Percentiles rank a stretch among this genome's conserved stretches.
These are phyloP conservation scores for Centropus bengalensis DNA, from an alignment of 2,113 vertebrate genomes.

Conservation along the genomic window DNA sequence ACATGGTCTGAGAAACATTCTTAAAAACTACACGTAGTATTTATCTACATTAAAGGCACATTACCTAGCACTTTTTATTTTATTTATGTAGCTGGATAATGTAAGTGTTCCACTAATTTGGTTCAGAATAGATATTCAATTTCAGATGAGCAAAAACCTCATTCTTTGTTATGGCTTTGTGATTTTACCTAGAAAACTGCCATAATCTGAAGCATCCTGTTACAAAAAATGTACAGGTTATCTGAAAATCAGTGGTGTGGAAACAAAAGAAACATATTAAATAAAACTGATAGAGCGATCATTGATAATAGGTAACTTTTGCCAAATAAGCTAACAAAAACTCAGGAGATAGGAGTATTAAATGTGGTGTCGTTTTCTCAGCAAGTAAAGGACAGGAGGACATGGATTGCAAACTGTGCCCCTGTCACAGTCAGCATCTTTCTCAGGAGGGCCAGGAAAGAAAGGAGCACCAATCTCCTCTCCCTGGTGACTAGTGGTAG, in stretches of 20 bases:
- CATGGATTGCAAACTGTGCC: not conserved
- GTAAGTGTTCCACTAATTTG: not conserved
- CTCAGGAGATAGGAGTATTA: not conserved
- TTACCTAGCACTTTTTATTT: not conserved
- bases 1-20: not conserved
- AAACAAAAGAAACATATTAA: not conserved
- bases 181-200: not conserved
- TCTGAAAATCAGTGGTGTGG: not conserved
- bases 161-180: not conserved
- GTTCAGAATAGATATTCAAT: not conserved
- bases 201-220: not conserved
- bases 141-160: not conserved
- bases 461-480: no score
- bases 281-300: not conserved
- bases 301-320: not conserved
- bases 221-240: not conserved
- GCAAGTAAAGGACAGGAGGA: not conserved
- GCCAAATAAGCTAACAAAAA: not conserved
- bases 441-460: no score
- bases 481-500: not conserved
- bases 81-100: not conserved
- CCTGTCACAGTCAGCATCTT: no score
- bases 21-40: not conserved
- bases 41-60: not conserved
- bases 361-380: not conserved